Conservation (phyloP, 2,888 invertebrate species). For the Parnassius mnemosyne region DNA sequence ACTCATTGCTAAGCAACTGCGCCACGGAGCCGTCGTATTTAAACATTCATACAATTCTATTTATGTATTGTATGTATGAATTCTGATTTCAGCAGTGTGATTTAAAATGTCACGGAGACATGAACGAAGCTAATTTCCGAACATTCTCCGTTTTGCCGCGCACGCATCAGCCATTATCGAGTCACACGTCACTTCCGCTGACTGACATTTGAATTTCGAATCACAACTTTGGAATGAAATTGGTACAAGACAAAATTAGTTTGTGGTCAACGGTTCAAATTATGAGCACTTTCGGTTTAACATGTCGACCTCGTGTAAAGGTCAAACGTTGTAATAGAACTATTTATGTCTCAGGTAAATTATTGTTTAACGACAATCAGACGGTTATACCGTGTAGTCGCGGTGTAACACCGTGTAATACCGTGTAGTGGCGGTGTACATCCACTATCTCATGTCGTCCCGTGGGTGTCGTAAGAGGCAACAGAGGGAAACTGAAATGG, state of each 20-base stretch:
- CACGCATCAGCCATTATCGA: constrained; percentile 47
- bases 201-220: constrained; percentile 49
- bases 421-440: no score
- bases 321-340: constrained; percentile 18
- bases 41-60: constrained; percentile 9
- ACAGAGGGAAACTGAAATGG: no score
- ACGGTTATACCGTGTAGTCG: no score
- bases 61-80: constrained; percentile 6
- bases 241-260: constrained; percentile 32
- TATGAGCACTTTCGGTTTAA: constrained; percentile 29
- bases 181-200: constrained; percentile 47
- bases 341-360: background rate
- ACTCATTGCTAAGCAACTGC: no score
- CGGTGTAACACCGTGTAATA: no score
- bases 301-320: constrained; percentile 13
- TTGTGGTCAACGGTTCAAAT: constrained; percentile 30
- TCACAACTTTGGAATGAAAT: constrained; percentile 30
- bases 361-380: no score
- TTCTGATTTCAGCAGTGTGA: constrained; percentile 25
- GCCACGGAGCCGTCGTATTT: no score
- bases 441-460: no score
- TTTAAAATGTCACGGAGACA: constrained; percentile 44
- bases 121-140: constrained; percentile 39
- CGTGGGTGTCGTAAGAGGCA: no score
- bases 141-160: constrained; percentile 42